Conservation (phyloP, 2,888 invertebrate species). For the Eilema sororculum region DNA sequence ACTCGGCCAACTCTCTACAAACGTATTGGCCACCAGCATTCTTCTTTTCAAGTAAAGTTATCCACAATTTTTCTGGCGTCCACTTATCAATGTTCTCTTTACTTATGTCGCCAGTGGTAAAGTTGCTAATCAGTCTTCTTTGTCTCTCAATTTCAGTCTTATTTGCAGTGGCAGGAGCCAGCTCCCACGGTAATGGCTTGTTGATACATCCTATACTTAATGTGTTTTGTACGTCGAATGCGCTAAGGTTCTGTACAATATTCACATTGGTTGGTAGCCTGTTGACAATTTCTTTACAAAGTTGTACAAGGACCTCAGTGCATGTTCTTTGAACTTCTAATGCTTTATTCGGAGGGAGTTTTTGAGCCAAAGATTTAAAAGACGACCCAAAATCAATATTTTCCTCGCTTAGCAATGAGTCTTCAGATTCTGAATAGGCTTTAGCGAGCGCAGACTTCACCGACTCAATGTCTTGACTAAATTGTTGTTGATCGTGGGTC, state of each 20-base stretch:
- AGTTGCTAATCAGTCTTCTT: slow-evolving; percentile 18
- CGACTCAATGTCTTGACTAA: not conserved
- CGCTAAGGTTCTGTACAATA: slow-evolving; percentile 12
- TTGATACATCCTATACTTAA: slow-evolving; percentile 12
- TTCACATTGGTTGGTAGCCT: slow-evolving; percentile 15
- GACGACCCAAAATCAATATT: slow-evolving; percentile 17
- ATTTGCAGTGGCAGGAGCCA: slow-evolving; percentile 19
- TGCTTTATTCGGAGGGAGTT: slow-evolving; percentile 17
- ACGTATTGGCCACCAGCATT: not conserved
- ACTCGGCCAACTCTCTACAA: not conserved
- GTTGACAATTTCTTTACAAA: slow-evolving; percentile 15
- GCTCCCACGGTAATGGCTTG: slow-evolving; percentile 17
- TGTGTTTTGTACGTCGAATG: slow-evolving; percentile 9
- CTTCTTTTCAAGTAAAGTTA: slow-evolving; percentile 15
- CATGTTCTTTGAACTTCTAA: slow-evolving; percentile 18
- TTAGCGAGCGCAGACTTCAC: not conserved
- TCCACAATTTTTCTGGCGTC: slow-evolving; percentile 13
- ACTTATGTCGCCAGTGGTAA: slow-evolving; percentile 19
- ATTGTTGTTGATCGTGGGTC: not conserved
- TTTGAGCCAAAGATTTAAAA: slow-evolving; percentile 16
- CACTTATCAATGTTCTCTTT: slow-evolving; percentile 7
- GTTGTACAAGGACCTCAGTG: slow-evolving; percentile 16
- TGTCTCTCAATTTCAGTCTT: slow-evolving; percentile 20
- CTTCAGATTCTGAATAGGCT: slow-evolving; percentile 3
- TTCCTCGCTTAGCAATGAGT: slow-evolving; percentile 19